phyloP scores from a whole-genome alignment of 2,797 vertebrate species.

The Mormyrus proboscirostris region DNA sequence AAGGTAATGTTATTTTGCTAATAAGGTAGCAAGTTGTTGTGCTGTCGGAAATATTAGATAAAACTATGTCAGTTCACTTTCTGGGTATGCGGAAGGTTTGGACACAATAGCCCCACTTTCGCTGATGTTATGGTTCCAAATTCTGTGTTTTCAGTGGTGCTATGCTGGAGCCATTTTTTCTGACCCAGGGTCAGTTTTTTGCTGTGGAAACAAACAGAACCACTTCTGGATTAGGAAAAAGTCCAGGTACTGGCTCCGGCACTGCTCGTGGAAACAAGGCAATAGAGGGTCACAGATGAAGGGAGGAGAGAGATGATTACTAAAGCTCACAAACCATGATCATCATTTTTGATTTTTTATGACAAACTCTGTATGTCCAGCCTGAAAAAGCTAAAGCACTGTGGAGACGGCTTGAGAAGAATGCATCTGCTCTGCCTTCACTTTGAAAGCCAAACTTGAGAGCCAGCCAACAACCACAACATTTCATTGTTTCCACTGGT shows the following conservation, averaged over 20 bases:
- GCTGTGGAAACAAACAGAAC: background rate
- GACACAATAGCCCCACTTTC: background rate
- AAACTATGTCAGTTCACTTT: background rate
- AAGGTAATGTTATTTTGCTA: background rate
- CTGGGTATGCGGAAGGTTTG: background rate
- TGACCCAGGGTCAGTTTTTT: background rate
- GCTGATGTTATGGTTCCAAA: background rate
- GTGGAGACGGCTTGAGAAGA: background rate
- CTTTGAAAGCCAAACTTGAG: background rate
- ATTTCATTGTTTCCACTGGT: background rate
- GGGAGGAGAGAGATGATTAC: background rate
- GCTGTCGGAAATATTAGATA: background rate
- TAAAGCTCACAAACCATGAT: background rate
- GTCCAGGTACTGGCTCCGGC: background rate
- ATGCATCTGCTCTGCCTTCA: background rate
- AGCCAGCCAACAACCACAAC: background rate
- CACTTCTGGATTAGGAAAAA: background rate
- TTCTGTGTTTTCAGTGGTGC: background rate
- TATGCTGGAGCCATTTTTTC: background rate
- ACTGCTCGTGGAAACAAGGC: background rate
- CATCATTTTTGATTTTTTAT: no score
- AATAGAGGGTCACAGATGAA: background rate
- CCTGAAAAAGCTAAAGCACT: background rate
- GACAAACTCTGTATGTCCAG: background rate
- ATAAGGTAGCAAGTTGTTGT: background rate